phyloP scores from a whole-genome alignment of 2,888 invertebrate genomes.

The Oscheius onirici region DNA sequence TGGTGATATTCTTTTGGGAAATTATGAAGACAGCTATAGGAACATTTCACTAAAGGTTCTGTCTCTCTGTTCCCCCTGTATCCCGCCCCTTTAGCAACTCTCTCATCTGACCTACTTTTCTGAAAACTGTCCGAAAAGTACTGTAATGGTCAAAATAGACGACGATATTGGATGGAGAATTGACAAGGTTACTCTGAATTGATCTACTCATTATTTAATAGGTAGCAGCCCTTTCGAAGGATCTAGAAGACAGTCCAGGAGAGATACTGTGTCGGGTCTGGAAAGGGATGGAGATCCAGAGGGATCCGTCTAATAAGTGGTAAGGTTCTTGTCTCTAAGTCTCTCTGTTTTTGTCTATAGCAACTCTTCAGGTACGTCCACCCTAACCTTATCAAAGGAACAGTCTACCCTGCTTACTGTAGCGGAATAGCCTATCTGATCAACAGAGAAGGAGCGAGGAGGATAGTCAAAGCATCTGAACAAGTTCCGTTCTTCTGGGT shows the following conservation, averaged over 20 bases:
- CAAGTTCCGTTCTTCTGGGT: conserved; percentile 20
- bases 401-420: conserved; percentile 10
- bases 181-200: not conserved
- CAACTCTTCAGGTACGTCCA: conserved; percentile 21
- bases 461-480: not conserved
- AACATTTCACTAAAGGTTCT: conserved; percentile 5
- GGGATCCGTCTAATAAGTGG: conserved; percentile 1
- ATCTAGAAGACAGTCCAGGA: not conserved
- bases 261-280: not conserved
- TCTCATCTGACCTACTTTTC: conserved; percentile 18
- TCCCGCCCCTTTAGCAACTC: not conserved
- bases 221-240: not conserved
- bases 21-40: conserved; percentile 13
- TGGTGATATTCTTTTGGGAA: conserved; percentile 4
- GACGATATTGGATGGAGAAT: conserved; percentile 18
- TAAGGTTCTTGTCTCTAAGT: not conserved
- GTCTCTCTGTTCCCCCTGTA: not conserved
- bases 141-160: conserved; percentile 13
- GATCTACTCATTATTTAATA: not conserved
- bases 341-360: not conserved
- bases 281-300: not conserved
- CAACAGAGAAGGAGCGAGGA: not conserved
- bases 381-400: not conserved
- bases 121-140: not conserved
- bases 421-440: conserved; percentile 24